phyloP scores from a whole-genome alignment of 1,140 invertebrate genomes.

The Drosophila lini region DNA sequence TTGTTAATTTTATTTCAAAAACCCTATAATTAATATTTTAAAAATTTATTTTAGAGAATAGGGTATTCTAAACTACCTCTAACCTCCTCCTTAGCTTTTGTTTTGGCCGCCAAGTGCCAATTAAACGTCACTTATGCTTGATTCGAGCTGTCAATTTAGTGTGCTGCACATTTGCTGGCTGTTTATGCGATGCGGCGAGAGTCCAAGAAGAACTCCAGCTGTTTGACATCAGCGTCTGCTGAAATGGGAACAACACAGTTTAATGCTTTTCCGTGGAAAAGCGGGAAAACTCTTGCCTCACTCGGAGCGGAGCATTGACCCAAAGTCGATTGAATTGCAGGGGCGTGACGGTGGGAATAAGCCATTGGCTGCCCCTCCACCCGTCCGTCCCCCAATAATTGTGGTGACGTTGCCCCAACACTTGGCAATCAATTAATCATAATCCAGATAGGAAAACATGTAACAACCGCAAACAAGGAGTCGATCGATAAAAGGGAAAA shows the following conservation, averaged over 20 bases:
- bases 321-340: slow-evolving; percentile 47
- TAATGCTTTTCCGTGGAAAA: slow-evolving; percentile 48
- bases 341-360: slow-evolving; percentile 53
- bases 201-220: slow-evolving; percentile 51
- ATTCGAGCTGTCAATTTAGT: slow-evolving; percentile 67
- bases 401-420: slow-evolving; percentile 28
- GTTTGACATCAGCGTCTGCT: slow-evolving; percentile 56
- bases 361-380: neutral
- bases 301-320: slow-evolving; percentile 41
- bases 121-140: slow-evolving; percentile 71
- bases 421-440: slow-evolving; percentile 79
- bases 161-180: slow-evolving; percentile 50
- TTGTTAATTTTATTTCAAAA: too few species aligned
- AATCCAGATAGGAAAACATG: slow-evolving; percentile 75
- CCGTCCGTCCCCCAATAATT: slow-evolving; percentile 36
- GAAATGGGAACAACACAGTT: slow-evolving; percentile 33
- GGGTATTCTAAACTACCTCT: neutral
- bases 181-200: slow-evolving; percentile 38
- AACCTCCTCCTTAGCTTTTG: neutral
- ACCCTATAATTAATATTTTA: neutral
- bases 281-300: slow-evolving; percentile 17
- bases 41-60: neutral
- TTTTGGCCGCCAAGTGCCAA: slow-evolving; percentile 54
- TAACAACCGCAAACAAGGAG: slow-evolving; percentile 64
- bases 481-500: slow-evolving; percentile 62